These are phyloP conservation scores for Ctenosaura bakeri DNA, from an alignment of 2,797 vertebrate genomes.

Conservation along the genomic window DNA sequence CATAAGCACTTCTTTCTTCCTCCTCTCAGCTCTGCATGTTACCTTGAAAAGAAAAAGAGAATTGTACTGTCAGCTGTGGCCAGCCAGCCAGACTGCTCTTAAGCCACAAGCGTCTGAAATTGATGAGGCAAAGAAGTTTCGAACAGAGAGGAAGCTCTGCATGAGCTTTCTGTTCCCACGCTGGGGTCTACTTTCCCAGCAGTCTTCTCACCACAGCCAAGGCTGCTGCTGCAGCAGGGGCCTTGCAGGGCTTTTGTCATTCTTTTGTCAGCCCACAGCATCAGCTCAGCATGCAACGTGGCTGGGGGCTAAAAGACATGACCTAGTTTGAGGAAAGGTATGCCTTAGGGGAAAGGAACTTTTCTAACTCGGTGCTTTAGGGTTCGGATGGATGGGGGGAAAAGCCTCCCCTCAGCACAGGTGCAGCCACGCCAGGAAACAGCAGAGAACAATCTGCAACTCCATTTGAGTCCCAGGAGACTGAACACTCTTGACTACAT, in stretches of 20 bases:
- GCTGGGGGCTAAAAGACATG: not conserved
- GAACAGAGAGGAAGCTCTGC: constrained; percentile 43
- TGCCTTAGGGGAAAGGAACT: not conserved
- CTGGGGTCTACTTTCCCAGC: not conserved
- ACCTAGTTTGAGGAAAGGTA: not conserved
- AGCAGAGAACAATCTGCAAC: not conserved
- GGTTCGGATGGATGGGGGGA: not conserved
- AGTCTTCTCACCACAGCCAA: not conserved
- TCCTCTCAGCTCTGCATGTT: not conserved
- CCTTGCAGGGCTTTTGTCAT: not conserved
- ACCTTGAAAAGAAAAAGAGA: constrained; percentile 14
- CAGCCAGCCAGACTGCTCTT: not conserved
- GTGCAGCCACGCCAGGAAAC: not conserved
- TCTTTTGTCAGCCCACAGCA: not conserved
- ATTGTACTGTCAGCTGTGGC: not conserved
- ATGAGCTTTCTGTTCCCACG: constrained; percentile 33
- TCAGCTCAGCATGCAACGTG: not conserved
- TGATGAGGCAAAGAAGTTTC: fast-evolving
- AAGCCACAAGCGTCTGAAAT: constrained; percentile 19
- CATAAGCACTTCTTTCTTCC: not conserved
- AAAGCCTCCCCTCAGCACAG: too few species aligned
- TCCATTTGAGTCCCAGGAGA: not conserved
- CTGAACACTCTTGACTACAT: not conserved
- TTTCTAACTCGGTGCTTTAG: not conserved
- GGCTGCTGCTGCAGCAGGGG: not conserved